Evolutionary conservation across 1,140 invertebrate genomes (phyloP).

Genomic region (Aphidius gifuensis): DNA sequence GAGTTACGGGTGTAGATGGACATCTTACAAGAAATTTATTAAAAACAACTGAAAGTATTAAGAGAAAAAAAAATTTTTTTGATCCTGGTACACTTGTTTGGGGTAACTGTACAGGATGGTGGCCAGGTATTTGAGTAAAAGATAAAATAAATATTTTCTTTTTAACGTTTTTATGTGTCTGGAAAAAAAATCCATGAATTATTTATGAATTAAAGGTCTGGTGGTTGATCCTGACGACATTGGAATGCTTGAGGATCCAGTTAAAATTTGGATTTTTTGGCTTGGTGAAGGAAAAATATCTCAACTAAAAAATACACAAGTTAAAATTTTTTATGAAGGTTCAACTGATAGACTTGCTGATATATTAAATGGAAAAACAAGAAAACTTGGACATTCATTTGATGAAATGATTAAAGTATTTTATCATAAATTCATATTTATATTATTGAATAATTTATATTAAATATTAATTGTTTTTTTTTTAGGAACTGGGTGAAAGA

Average conservation of each 20-base stretch:
- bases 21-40: conserved; percentile 4
- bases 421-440: conserved; percentile 19
- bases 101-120: conserved; percentile 36
- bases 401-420: conserved; percentile 10
- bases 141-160: conserved; percentile 20
- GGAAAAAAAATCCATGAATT: neutral
- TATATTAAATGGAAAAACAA: conserved; percentile 7
- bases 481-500: conserved; percentile 31
- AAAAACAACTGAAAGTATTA: neutral
- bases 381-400: conserved; percentile 3
- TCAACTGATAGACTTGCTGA: neutral
- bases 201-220: conserved; percentile 27
- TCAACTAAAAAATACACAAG: conserved; percentile 31
- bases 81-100: conserved; percentile 31
- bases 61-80: neutral
- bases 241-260: conserved; percentile 33
- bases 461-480: conserved; percentile 22
- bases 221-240: conserved; percentile 39
- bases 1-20: neutral
- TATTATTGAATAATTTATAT: neutral
- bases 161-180: neutral
- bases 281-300: conserved; percentile 43
- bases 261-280: conserved; percentile 43
- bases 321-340: conserved; percentile 6
- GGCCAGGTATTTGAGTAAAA: conserved; percentile 31